Conservation (phyloP, 2,797 vertebrate species). For the Prunella strophiata region DNA sequence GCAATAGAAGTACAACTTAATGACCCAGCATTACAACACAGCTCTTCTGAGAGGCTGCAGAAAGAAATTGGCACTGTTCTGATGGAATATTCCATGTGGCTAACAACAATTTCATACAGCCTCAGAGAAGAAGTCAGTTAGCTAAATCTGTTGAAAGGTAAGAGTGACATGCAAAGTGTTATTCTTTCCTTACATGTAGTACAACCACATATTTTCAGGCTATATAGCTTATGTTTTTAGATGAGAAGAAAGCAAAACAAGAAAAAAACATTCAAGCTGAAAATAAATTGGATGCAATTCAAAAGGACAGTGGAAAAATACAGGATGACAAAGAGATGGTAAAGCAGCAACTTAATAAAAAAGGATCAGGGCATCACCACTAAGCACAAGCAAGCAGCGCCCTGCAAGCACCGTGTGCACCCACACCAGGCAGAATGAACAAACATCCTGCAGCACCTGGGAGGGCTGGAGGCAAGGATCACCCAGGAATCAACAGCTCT, state of each 20-base stretch:
- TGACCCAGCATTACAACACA: neutral
- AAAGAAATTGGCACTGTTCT: neutral
- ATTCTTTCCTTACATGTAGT: conserved; percentile 14
- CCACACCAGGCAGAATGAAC: neutral
- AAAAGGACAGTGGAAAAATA: conserved; percentile 36
- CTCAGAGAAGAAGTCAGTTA: conserved; percentile 17
- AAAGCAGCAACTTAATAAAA: neutral
- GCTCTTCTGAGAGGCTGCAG: conserved; percentile 12
- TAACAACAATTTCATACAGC: conserved; percentile 3
- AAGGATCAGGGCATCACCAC: neutral
- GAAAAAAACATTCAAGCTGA: neutral
- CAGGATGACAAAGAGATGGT: neutral
- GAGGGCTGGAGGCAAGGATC: neutral
- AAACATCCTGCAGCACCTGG: neutral
- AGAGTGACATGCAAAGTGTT: neutral
- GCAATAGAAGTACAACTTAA: conserved; percentile 8
- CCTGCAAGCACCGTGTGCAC: accelerated
- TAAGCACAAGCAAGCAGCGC: neutral
- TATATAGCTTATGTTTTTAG: conserved; percentile 20
- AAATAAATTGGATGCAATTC: conserved; percentile 21
- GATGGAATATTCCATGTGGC: conserved; percentile 26
- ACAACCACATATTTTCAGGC: conserved; percentile 6
- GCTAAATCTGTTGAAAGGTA: conserved; percentile 22
- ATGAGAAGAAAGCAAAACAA: conserved; percentile 6
- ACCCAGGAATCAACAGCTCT: neutral